Conservation (phyloP, 2,797 vertebrate species). For the Tarsius wallacei region DNA sequence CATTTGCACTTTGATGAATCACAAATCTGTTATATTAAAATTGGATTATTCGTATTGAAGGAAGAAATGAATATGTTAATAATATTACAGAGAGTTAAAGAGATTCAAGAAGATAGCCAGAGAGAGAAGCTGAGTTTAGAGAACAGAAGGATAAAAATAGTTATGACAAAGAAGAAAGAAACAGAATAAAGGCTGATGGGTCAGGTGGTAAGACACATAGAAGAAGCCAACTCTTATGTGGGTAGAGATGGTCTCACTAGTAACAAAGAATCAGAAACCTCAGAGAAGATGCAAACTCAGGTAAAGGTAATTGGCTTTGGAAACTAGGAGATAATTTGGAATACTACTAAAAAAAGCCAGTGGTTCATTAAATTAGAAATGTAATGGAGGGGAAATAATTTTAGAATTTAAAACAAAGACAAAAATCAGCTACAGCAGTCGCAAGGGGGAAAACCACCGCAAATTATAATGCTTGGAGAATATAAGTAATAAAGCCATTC, state of each 20-base stretch:
- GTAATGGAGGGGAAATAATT: neutral
- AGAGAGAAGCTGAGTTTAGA: neutral
- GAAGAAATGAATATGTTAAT: neutral
- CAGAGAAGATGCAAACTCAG: neutral
- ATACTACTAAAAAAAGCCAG: neutral
- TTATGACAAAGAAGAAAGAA: neutral
- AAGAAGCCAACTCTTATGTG: neutral
- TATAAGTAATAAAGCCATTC: neutral
- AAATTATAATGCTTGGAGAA: neutral
- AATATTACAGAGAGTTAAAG: neutral
- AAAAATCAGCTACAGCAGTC: neutral
- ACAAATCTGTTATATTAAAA: neutral
- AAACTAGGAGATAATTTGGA: neutral
- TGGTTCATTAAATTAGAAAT: neutral
- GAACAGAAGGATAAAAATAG: neutral
- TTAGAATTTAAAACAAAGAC: neutral
- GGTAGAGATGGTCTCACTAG: neutral
- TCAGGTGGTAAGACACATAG: neutral
- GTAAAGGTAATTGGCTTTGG: neutral
- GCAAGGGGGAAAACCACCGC: neutral
- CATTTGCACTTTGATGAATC: neutral
- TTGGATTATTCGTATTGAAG: neutral
- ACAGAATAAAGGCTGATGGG: neutral
- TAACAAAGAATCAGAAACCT: neutral
- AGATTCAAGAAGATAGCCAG: neutral